A percentile compares a stretch with the other conserved stretches of the same genome.
Conservation (phyloP, 2,888 invertebrate species). For the Lymantria monacha region DNA sequence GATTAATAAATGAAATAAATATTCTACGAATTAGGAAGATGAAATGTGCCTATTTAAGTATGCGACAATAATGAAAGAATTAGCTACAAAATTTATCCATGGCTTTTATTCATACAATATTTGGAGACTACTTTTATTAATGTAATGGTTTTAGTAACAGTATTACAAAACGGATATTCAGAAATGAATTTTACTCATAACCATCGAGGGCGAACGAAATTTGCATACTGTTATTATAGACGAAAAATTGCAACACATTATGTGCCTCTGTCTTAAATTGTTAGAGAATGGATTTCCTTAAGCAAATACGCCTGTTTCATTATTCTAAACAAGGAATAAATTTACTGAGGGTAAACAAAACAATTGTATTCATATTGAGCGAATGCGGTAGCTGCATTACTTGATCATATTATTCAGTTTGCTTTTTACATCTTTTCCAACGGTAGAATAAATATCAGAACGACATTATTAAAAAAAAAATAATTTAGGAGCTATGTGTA, state of each 20-base stretch:
- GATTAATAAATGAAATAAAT: no score
- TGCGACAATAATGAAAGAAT: no score
- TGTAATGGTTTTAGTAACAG: conserved; percentile 8
- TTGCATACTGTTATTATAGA: conserved; percentile 65
- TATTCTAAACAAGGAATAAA: conserved; percentile 79
- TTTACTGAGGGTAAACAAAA: conserved; percentile 76
- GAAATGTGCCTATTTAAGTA: no score
- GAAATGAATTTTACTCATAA: conserved; percentile 19
- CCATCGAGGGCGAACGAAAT: conserved; percentile 39
- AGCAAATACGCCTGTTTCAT: conserved; percentile 75
- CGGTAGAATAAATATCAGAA: conserved; percentile 32
- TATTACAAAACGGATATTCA: conserved; percentile 18
- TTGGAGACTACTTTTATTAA: no score
- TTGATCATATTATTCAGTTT: conserved; percentile 71
- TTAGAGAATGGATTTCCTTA: conserved; percentile 73
- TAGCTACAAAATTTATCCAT: no score
- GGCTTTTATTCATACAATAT: no score
- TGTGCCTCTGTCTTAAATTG: conserved; percentile 69
- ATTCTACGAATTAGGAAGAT: no score
- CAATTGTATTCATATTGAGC: conserved; percentile 77
- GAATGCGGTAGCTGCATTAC: conserved; percentile 72
- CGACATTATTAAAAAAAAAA: conserved; percentile 51
- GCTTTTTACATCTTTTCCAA: conserved; percentile 31
- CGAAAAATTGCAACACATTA: conserved; percentile 76
- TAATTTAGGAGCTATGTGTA: conserved; percentile 59